These are phyloP conservation scores for Acanthoscelides obtectus DNA, from an alignment of 2,888 invertebrate genomes.

Conservation along the genomic window DNA sequence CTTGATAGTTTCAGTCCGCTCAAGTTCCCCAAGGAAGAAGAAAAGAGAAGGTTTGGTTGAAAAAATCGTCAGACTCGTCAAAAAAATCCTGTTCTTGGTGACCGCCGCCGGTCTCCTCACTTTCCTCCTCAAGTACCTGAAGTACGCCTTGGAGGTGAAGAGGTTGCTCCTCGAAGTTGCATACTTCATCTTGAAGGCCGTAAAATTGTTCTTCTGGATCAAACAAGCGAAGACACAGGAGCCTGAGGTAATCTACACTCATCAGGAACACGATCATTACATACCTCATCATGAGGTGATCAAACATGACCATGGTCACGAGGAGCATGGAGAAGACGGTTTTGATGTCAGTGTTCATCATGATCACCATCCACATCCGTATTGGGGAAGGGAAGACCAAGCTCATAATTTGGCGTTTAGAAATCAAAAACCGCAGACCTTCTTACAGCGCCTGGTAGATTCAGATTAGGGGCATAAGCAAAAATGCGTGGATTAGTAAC, in stretches of 20 bases:
- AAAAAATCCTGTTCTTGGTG: conserved; percentile 62
- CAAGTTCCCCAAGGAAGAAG: background rate
- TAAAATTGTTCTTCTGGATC: conserved; percentile 67
- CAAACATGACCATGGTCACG: conserved; percentile 54
- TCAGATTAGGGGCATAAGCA: background rate
- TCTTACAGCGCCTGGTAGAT: background rate
- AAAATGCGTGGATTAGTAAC: too few relatives aligned
- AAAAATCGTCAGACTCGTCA: conserved; percentile 54
- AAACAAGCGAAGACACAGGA: conserved; percentile 64
- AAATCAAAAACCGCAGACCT: conserved; percentile 3
- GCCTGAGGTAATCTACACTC: conserved; percentile 77
- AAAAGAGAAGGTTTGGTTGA: background rate
- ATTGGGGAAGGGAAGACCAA: conserved; percentile 33
- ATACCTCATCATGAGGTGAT: conserved; percentile 46
- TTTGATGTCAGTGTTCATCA: conserved; percentile 50
- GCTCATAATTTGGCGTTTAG: conserved; percentile 38
- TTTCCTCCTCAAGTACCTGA: conserved; percentile 67
- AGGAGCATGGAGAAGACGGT: conserved; percentile 72
- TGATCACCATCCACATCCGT: conserved; percentile 15
- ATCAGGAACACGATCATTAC: conserved; percentile 78
- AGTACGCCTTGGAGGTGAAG: conserved; percentile 69
- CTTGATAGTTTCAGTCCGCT: background rate
- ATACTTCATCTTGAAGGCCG: conserved; percentile 64
- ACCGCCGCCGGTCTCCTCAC: conserved; percentile 65
- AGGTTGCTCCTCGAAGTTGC: conserved; percentile 69